Evolutionary conservation across 2,888 invertebrate species (phyloP).

Genomic region (Noctuana brunneofusca): DNA sequence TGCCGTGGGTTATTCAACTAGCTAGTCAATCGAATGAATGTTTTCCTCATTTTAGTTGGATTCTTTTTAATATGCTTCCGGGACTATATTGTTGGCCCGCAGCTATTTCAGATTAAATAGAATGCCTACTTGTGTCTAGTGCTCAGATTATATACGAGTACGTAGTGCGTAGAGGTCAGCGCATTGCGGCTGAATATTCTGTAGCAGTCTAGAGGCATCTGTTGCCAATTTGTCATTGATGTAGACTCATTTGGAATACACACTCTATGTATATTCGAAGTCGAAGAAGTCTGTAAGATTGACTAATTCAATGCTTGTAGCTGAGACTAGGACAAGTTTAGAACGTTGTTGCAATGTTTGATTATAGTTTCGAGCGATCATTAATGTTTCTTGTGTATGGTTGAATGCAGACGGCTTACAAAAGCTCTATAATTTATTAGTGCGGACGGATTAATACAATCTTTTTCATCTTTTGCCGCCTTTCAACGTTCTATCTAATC

Average conservation of each 20-base stretch:
- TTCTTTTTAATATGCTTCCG: slow-evolving; percentile 50
- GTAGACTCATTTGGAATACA: slow-evolving; percentile 23
- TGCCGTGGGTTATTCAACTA: slow-evolving; percentile 69
- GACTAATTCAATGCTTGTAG: slow-evolving; percentile 32
- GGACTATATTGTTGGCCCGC: slow-evolving; percentile 18
- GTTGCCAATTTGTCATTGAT: slow-evolving; percentile 34
- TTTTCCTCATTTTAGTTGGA: slow-evolving; percentile 55
- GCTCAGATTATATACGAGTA: slow-evolving; percentile 15
- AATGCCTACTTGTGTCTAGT: slow-evolving; percentile 26
- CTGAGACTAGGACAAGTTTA: slow-evolving; percentile 34
- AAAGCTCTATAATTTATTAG: slow-evolving; percentile 67
- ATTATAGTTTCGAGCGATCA: slow-evolving; percentile 51
- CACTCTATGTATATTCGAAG: slow-evolving; percentile 7
- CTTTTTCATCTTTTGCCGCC: slow-evolving; percentile 58
- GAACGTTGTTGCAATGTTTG: slow-evolving; percentile 46
- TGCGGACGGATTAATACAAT: slow-evolving; percentile 54
- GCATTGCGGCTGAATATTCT: slow-evolving; percentile 33
- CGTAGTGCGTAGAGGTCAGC: slow-evolving; percentile 34
- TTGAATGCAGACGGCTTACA: slow-evolving; percentile 62
- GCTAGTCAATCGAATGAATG: slow-evolving; percentile 65
- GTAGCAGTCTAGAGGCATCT: slow-evolving; percentile 32
- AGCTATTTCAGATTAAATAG: slow-evolving; percentile 25
- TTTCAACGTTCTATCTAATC: slow-evolving; percentile 42
- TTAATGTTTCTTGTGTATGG: slow-evolving; percentile 53
- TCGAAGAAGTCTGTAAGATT: slow-evolving; percentile 20